These are phyloP conservation scores for Cyprinodon tularosa DNA, from an alignment of 2,113 vertebrate genomes.

Conservation along the genomic window DNA sequence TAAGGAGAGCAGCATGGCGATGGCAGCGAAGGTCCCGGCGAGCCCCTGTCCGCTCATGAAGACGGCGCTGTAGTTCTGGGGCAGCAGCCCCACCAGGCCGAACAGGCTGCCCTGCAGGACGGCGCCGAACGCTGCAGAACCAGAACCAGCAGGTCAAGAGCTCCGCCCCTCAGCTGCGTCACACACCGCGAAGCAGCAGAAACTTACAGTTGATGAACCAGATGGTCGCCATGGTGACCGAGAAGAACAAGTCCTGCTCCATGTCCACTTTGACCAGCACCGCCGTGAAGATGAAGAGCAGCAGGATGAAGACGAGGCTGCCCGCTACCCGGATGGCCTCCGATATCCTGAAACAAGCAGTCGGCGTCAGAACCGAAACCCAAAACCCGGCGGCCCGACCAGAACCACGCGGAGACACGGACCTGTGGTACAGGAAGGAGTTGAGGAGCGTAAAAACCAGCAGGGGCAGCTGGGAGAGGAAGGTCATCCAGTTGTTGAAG, in stretches of 20 bases:
- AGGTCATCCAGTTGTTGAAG: slow-evolving; percentile 91
- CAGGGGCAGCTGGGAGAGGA: slow-evolving; percentile 89
- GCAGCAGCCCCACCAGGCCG: slow-evolving; percentile 85
- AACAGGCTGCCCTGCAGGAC: slow-evolving; percentile 88
- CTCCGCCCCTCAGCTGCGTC: too few relatives aligned
- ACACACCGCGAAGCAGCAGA: background rate
- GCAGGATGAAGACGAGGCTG: slow-evolving; percentile 82
- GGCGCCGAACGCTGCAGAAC: slow-evolving; percentile 80
- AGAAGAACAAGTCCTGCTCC: slow-evolving; percentile 81
- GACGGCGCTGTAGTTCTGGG: slow-evolving; percentile 84
- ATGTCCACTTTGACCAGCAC: slow-evolving; percentile 83
- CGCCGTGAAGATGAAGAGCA: slow-evolving; percentile 85
- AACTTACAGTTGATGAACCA: slow-evolving; percentile 93
- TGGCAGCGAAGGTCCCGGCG: slow-evolving; percentile 86
- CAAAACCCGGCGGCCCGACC: too few relatives aligned
- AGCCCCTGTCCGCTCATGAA: slow-evolving; percentile 90
- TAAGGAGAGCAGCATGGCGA: slow-evolving; percentile 86
- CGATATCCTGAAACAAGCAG: slow-evolving; percentile 75
- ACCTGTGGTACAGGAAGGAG: slow-evolving; percentile 90
- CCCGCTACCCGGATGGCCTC: slow-evolving; percentile 83
- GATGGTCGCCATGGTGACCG: slow-evolving; percentile 87
- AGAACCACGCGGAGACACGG: slow-evolving; percentile 25
- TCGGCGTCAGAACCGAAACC: background rate
- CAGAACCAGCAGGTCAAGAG: too few relatives aligned
- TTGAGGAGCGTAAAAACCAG: slow-evolving; percentile 90